Percentiles rank a stretch among this genome's conserved stretches.
Conservation (phyloP, 2,888 invertebrate genomes). For the Caenorhabditis sp. region DNA sequence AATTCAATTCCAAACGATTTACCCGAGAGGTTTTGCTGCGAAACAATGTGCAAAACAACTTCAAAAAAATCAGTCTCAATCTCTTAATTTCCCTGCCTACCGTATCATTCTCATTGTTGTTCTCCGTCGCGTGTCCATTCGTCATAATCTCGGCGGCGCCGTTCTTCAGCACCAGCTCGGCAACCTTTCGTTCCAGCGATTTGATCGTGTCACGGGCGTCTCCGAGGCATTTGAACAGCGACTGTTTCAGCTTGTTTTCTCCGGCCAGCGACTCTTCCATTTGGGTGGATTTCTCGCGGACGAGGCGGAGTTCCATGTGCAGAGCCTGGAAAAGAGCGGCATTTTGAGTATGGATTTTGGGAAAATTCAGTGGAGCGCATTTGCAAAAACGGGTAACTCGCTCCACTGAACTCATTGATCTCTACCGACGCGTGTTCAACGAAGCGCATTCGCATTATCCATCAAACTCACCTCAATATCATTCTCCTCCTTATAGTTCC, state of each 20-base stretch:
- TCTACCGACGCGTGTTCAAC: no score
- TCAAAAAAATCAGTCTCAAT: no score
- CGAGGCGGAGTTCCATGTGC: conserved; percentile 78
- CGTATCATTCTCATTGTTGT: conserved; percentile 61
- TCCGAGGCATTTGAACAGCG: conserved; percentile 89
- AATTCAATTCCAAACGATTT: no score
- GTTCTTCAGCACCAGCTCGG: conserved; percentile 44
- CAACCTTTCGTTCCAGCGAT: conserved; percentile 41
- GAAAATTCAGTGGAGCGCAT: no score
- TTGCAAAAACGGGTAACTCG: no score
- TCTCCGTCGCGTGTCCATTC: conserved; percentile 42
- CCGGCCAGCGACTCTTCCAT: conserved; percentile 95
- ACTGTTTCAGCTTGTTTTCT: conserved; percentile 97
- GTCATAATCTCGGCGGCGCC: conserved; percentile 28
- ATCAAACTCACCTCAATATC: conserved; percentile 61
- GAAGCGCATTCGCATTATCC: no score
- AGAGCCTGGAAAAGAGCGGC: conserved; percentile 67
- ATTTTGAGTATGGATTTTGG: no score
- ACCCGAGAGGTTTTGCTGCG: no score
- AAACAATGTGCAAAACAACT: no score
- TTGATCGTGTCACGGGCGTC: conserved; percentile 66
- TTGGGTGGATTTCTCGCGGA: conserved; percentile 94
- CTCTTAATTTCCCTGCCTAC: conserved; percentile 11
- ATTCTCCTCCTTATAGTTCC: conserved; percentile 85
- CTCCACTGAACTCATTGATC: no score